Evolutionary conservation across 2,888 invertebrate genomes (phyloP), one percentile per base, ranked within the genome.

Genomic region (Agrotis puta): DNA sequence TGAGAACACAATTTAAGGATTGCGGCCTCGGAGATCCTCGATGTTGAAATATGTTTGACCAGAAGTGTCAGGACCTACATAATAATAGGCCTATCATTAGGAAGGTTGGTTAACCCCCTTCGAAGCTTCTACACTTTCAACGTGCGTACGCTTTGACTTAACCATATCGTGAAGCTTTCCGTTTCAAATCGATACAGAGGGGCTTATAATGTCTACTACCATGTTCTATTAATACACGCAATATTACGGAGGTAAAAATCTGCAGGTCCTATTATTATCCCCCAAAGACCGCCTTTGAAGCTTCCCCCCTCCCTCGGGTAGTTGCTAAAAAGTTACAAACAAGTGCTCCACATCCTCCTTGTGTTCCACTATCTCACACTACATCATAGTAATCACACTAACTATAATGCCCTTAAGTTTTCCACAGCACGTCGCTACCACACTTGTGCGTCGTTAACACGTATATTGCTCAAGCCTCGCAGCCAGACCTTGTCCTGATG

Each of bases 371-470:
- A 81, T 83, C 79, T 81, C 77, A 77, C 76, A 77, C 64, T 74
- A 77, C 67, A 75, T 79, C 77, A 63, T 47, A 65, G 27, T 20
- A 27, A 79, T 74, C 81, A 73, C 79, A 57, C 87, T 89, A 89
- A 90, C 78, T 84, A 87, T 79, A 88, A 88, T 86, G 90, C 90
- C 92, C 90, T 92, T 90, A 90, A 75, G 83, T 81, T 83, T 87
- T 85, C 85, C 79, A 76, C 81, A 79, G 85, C 86, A 84, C 85
- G 83, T 87, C 76, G 73, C 65, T 75, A 53, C 77, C 72, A 82
- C 86, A 88, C 83, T 90, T 89, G 86, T 79, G 74, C 85, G 82
- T 90, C 90, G 92, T 95, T 94, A 93, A 88, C 95, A 95, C 94
- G 95, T 95, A 92, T 72, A 80, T 91, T 91, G 85, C 89, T 85